phyloP scores from a whole-genome alignment of 2,797 vertebrate species.

The Propithecus deckenii region DNA sequence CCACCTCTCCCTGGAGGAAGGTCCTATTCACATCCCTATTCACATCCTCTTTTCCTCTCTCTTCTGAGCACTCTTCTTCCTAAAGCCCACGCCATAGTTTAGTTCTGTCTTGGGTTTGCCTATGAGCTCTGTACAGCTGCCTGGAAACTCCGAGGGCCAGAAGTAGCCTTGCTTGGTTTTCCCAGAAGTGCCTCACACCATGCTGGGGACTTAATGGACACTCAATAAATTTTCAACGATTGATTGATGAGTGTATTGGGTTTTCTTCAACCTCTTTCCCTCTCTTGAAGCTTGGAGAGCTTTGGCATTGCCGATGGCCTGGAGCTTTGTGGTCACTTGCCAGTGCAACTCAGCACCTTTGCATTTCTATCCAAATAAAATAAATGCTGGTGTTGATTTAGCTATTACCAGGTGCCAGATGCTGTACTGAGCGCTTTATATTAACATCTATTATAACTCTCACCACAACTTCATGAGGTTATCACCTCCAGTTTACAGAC shows the following conservation, averaged over 20 bases:
- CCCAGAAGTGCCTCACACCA: neutral
- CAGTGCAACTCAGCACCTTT: neutral
- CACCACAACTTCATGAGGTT: neutral
- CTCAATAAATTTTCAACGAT: neutral
- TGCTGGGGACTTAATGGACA: neutral
- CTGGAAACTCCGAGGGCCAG: neutral
- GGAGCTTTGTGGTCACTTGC: neutral
- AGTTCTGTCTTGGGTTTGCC: neutral
- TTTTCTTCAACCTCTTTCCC: neutral
- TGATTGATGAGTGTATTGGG: neutral
- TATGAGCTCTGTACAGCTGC: neutral
- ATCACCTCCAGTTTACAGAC: neutral
- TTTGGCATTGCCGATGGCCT: neutral
- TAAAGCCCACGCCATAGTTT: neutral
- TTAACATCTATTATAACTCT: neutral
- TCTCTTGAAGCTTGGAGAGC: neutral
- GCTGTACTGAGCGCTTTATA: neutral
- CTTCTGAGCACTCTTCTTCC: neutral
- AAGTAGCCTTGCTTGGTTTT: neutral
- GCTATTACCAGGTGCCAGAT: neutral
- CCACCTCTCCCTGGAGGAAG: neutral
- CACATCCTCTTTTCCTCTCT: neutral
- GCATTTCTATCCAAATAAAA: neutral
- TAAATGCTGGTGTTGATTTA: neutral
- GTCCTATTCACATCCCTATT: too few relatives aligned